Base-by-base conservation (phyloP, 2,888 invertebrate species). In the Heteromyza rotundicornis region DNA sequence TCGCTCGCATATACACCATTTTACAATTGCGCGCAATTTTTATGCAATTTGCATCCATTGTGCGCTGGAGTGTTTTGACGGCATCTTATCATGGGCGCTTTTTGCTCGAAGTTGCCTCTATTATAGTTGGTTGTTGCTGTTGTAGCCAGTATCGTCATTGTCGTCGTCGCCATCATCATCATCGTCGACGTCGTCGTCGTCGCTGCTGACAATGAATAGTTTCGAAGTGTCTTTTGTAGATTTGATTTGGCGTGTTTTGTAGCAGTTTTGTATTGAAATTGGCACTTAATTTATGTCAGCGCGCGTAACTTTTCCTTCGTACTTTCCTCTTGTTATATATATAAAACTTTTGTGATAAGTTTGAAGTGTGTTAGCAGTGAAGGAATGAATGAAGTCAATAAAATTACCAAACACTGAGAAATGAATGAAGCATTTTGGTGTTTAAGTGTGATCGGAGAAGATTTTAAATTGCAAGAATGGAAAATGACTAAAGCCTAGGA, bases 231-330 rank as follows among this genome's bases (percentile, higher is more conserved):
- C 44, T 57, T 51, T 50, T 58, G 40, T 54, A n/a, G 19, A 20
- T 19, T 54, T 54, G 54, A 36, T 54, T 54, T 51, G 35, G 40
- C 19, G 68, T 65, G 62, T 57, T 56, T 59, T 59, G 57, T 62
- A 10, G 2, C 23, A 14, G 62, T 60, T 58, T 22, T 60, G 65
- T 65, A 72, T 69, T 72, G 69, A 65, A 75, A 67, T 69, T 68
- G 65, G 59, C 75, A 70, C 72, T 73, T 73, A 55, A 72, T 73
- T 73, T 73, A 55, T 64, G 68, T 63, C 68, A 65, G 50, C 40
- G 27, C n/a, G n/a, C n/a, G n/a, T n/a, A n/a, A n/a, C n/a, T n/a
- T n/a, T n/a, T n/a, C n/a, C n/a, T n/a, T n/a, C n/a, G n/a, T n/a
- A n/a, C n/a, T n/a, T n/a, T n/a, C n/a, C n/a, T n/a, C n/a, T n/a